phyloP scores from a whole-genome alignment of 2,113 vertebrate species.

The Spea multiplicata region DNA sequence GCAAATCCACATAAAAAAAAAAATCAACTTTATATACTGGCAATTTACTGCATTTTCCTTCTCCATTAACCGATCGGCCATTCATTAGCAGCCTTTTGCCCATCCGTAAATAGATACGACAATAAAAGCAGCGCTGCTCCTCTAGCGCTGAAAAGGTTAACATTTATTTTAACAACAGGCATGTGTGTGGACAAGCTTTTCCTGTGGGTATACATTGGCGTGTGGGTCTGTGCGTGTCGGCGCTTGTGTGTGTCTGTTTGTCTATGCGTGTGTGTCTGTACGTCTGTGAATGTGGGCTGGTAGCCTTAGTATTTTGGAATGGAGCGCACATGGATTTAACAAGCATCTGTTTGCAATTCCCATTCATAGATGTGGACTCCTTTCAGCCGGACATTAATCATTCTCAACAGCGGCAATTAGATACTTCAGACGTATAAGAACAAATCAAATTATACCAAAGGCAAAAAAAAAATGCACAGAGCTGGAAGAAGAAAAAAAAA shows the following conservation, averaged over 20 bases:
- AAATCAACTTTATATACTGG: not conserved
- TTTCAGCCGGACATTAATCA: slow-evolving; percentile 65
- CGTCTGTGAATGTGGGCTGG: slow-evolving; percentile 46
- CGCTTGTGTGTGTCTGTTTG: not conserved
- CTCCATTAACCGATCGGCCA: too few species aligned
- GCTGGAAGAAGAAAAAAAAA: not conserved
- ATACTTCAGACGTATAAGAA: slow-evolving; percentile 53
- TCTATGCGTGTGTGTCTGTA: not conserved
- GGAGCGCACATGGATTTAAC: slow-evolving; percentile 59
- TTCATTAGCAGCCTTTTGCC: too few species aligned
- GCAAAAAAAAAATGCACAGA: not conserved
- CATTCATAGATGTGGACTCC: slow-evolving; percentile 57
- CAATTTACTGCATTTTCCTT: too few species aligned
- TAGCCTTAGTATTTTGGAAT: slow-evolving; percentile 36
- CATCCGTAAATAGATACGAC: too few species aligned
- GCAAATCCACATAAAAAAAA: slow-evolving; percentile 24
- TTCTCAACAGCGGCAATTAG: slow-evolving; percentile 58
- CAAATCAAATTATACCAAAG: slow-evolving; percentile 55
- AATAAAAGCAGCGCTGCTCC: too few species aligned
- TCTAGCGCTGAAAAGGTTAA: too few species aligned
- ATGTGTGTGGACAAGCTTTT: too few species aligned
- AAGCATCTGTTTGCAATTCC: slow-evolving; percentile 65
- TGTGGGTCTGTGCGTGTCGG: not conserved
- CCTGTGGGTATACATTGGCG: not conserved
- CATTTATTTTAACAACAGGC: too few species aligned